Base-by-base conservation (phyloP, 2,888 invertebrate species). In the Brachyopa scutellaris region DNA sequence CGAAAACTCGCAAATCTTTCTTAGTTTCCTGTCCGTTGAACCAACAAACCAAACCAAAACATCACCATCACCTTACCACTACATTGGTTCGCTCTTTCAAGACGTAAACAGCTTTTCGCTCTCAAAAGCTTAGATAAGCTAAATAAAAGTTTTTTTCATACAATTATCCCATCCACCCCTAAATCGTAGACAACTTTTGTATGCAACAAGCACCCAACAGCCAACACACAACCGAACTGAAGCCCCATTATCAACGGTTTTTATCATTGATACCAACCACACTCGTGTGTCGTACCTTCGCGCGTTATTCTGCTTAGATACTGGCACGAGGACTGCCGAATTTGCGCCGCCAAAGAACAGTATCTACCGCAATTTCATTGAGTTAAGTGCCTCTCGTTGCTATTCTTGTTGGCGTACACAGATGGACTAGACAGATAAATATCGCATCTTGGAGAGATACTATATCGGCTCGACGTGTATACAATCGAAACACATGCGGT, bases 321-420 rank as follows among this genome's bases (percentile, higher is more conserved):
- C 38, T 13, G 26, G 11, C 15, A 0, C 13, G 11, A 11, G 29
- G 62, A 40, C 53, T 55, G 21, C 26, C 17, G 47, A 59, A 36
- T 55, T 55, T 21, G 40, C 36, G 61, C 55, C 64, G 31, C 11
- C 62, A 55, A 62, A 64, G 62, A 67, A 62, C 69, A 80, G 79
- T 80, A 42, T 61, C 61, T 57, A 19, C 31, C 40, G 67, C 33
- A 33, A 62, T 69, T 67, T 49, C 74, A 69, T 49, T 55, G 67
- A 57, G 79, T 47, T 61, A 74, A 74, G 79, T 69, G 42, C 55
- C n/a, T 29, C 38, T n/a, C n/a, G n/a, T n/a, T n/a, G n/a, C n/a
- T n/a, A n/a, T n/a, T 17, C 19, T 21, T 61, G 21, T 9, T 31
- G 19, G 67, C 7, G 29, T 19, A 49, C 49, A 8, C 9, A 26